Evolutionary conservation across 2,888 invertebrate species (phyloP), one percentile per base, ranked within the genome.

Genomic region (Amblyjoppa proteus): DNA sequence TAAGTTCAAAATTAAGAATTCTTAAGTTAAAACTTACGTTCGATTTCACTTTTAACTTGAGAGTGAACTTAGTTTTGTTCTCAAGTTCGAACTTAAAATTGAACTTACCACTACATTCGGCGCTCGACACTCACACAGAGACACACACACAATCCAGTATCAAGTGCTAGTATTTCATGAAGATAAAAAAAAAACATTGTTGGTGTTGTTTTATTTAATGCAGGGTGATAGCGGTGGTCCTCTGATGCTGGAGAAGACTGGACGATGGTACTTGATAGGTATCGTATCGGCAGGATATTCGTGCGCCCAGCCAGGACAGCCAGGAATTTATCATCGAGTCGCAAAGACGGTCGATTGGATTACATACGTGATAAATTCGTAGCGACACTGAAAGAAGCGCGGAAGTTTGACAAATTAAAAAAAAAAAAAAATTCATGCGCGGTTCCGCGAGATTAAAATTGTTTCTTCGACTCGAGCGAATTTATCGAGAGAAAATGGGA

Each of bases 331-430:
- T 94, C 98, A 98, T 93, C 95, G 98, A 89, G 98, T 98, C 6
- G 97, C 98, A 0, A 97, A 98, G 92, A 98, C 98, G 0, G 98
- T 98, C 6, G 98, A 98, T 94, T 98, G 98, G 98, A 98, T 98
- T 89, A 96, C 96, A 9, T 95, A 96, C 93, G 95, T 96, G 77
- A 96, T 96, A 88, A 95, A 95, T 89, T 94, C 95, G 89, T 95
- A 93, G 90, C 89, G 75, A 83, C 70, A 79, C 16, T n/a, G 41
- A 6, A 25, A 51, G 11, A 5, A 16, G 61, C 3, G 61, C 61
- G 28, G 4, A 11, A 61, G 16, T 61, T 31, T 13, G 4, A 28
- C 13, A 28, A 73, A 66, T n/a, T 13, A 58, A 45, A 51, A 56
- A 51, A 20, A 20, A 20, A 20, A 20, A 20, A 20, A 20, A 71